Base-by-base conservation (phyloP, 1,140 invertebrate genomes). In the Halotydeus destructor region DNA sequence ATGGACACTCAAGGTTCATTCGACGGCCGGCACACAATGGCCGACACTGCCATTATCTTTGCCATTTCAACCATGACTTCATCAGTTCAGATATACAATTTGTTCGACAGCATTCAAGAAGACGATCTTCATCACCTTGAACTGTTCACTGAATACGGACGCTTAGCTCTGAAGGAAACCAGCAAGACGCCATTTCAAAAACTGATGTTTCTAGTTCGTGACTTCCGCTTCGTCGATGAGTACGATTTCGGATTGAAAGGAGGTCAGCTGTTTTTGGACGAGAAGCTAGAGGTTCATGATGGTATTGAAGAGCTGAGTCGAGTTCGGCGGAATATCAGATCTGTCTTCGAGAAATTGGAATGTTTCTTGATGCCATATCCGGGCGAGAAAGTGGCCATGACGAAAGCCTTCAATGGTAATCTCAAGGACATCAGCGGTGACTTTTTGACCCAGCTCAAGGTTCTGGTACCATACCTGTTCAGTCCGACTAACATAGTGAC, bases 181-280 rank as follows among this genome's bases (percentile, higher is more conserved):
- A 78, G 60, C 44, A 78, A 32, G 70, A 75, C 50, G 81, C 80
- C 44, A 3, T 57, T 57, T 39, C 54, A 98, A 65, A 73, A 77
- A 54, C 64, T 99, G 25, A 76, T 88, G 54, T 98, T 99, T 62
- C 69, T 98, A 5, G 79, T 99, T 1, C 66, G 93, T 41, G 93
- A 98, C 63, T 99, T 93, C 93, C 84, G 85, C 60, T 97, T 85
- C 60, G 89, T 91, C 0, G 98, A 98, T 61, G 91, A 98, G 60
- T 80, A 82, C 6, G 63, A 74, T 5, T 99, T 93, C 62, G 94
- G 94, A 0, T 68, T 74, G 0, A 63, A 76, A 1, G 94, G 94
- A 11, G 94, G 94, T 1, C 66, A 75, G 47, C 67, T 73, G 52
- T 78, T 98, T 27, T 62, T 99, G 5, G 73, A 86, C 49, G 37